These are phyloP conservation scores for Montipora sp. DNA, from an alignment of 64 coral and sea anemone species.

Conservation along the genomic window DNA sequence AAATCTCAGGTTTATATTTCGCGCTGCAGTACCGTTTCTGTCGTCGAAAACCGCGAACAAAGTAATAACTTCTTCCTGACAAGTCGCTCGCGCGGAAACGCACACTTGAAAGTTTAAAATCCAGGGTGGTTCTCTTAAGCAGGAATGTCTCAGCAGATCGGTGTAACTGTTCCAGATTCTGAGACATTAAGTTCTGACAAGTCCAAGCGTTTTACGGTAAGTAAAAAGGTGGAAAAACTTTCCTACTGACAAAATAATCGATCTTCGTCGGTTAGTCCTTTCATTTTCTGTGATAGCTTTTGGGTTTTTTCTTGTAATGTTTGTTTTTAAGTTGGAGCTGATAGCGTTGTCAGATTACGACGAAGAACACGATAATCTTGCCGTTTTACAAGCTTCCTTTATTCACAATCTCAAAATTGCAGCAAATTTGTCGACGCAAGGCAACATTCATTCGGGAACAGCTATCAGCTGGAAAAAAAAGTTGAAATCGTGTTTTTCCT, in stretches of 20 bases:
- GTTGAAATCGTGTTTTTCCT: background rate
- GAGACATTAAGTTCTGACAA: conserved; percentile 85
- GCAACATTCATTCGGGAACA: background rate
- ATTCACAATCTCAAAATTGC: background rate
- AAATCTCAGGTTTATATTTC: background rate
- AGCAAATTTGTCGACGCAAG: background rate
- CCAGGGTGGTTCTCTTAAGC: background rate
- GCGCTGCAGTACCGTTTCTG: background rate
- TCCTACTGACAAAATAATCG: background rate
- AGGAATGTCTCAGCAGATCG: conserved; percentile 69
- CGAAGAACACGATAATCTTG: conserved; percentile 27
- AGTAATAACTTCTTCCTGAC: background rate
- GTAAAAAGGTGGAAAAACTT: background rate
- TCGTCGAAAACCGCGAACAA: background rate
- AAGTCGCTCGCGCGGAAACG: background rate
- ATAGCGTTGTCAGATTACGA: conserved; percentile 31
- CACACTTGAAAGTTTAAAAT: background rate
- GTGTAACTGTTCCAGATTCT: conserved; percentile 83
- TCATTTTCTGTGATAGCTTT: background rate
- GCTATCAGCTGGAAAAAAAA: background rate
- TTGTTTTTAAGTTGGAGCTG: conserved; percentile 20
- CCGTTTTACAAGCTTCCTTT: conserved; percentile 14
- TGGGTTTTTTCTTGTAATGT: background rate
- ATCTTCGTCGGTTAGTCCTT: background rate
- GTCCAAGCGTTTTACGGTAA: conserved; percentile 81